These are phyloP conservation scores for Eulemur rubriventer DNA, from an alignment of 2,797 vertebrate genomes.

Conservation along the genomic window DNA sequence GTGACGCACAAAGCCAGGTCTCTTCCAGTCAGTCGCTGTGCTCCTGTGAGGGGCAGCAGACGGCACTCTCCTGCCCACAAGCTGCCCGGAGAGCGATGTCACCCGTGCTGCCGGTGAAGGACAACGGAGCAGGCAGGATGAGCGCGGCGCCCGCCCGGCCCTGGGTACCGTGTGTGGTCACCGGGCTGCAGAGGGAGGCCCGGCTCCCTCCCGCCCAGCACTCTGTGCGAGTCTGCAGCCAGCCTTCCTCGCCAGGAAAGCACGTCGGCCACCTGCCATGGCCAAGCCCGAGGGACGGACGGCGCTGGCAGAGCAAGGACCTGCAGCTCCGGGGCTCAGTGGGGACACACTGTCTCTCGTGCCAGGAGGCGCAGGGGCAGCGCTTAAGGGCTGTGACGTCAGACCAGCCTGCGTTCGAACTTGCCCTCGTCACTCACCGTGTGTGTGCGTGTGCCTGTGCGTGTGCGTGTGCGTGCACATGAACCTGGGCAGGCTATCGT, in stretches of 20 bases:
- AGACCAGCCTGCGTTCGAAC: not conserved
- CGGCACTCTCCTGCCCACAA: not conserved
- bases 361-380: no score
- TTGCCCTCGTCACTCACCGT: not conserved
- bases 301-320: not conserved
- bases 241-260: conserved; percentile 67
- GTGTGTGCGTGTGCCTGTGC: not conserved
- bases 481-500: no score
- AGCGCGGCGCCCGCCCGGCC: not conserved
- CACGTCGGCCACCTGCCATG: conserved; percentile 67
- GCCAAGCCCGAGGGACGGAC: conserved; percentile 63
- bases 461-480: no score
- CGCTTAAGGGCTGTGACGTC: not conserved
- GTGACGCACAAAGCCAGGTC: not conserved
- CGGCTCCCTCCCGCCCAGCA: conserved; percentile 67
- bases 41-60: not conserved
- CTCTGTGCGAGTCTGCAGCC: conserved; percentile 46
- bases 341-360: not conserved
- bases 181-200: not conserved
- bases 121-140: not conserved
- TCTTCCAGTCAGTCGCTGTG: not conserved
- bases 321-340: not conserved
- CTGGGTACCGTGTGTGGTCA: not conserved
- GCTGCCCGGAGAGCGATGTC: not conserved
- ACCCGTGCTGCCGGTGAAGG: not conserved